Percentiles rank a stretch among this genome's conserved stretches.
These are phyloP conservation scores for Phaetusa simplex DNA, from an alignment of 2,113 vertebrate genomes.

Conservation along the genomic window DNA sequence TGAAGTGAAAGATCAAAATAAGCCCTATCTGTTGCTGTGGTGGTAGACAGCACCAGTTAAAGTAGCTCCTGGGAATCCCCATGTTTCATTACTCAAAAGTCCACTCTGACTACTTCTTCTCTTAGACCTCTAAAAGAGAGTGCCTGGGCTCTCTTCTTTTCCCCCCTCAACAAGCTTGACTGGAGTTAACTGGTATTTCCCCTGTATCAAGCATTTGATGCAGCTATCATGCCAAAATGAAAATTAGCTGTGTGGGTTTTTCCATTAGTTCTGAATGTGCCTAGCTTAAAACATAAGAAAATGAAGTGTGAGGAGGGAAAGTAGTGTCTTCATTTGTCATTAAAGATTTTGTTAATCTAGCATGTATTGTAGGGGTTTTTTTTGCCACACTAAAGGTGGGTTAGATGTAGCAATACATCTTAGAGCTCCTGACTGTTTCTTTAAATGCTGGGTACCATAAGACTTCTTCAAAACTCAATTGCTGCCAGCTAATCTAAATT, in stretches of 20 bases:
- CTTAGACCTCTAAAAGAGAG: not conserved
- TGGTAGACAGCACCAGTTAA: not conserved
- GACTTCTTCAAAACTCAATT: not conserved
- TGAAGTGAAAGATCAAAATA: not conserved
- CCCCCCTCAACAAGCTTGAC: not conserved
- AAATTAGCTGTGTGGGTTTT: not conserved
- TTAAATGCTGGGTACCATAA: not conserved
- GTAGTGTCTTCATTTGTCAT: not conserved
- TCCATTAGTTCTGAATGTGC: not conserved
- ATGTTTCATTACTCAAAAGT: not conserved
- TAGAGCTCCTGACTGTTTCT: not conserved
- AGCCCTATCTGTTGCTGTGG: not conserved
- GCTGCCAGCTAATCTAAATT: conserved; percentile 18
- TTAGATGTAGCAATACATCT: not conserved
- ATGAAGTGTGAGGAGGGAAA: not conserved
- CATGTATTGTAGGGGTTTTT: fast-evolving
- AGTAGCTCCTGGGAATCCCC: not conserved
- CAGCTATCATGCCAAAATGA: not conserved
- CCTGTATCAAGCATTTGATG: not conserved
- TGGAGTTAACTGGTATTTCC: not conserved
- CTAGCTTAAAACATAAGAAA: not conserved
- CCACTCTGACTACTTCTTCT: not conserved
- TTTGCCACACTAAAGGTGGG: not conserved
- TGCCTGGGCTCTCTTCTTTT: not conserved
- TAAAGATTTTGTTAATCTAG: not conserved